A percentile compares a stretch with the other conserved stretches of the same genome.
Conservation (phyloP, 2,888 invertebrate species). For the Dione juno region DNA sequence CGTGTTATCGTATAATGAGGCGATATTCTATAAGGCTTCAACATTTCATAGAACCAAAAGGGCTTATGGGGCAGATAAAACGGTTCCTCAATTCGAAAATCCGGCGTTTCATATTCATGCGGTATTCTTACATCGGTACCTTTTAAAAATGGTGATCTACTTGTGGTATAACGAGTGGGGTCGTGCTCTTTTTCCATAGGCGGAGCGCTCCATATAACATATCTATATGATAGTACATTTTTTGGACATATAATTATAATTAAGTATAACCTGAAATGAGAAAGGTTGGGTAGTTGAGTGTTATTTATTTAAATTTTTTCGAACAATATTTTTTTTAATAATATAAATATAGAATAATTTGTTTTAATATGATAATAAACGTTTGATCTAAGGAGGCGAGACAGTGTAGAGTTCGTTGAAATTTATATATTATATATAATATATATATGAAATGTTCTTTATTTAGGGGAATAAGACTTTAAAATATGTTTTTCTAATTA, state of each 20-base stretch:
- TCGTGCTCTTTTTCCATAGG: conserved; percentile 33
- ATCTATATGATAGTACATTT: neutral
- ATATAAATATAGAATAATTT: no score
- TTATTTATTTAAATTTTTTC: neutral
- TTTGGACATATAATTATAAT: neutral
- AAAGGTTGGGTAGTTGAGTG: neutral
- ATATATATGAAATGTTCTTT: no score
- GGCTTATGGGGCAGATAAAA: conserved; percentile 8
- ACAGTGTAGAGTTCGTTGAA: no score
- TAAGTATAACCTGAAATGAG: conserved; percentile 9
- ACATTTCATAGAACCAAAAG: conserved; percentile 28
- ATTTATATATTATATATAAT: no score
- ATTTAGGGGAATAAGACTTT: no score
- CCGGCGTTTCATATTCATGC: conserved; percentile 33
- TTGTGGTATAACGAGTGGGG: conserved; percentile 26
- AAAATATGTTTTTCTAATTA: no score
- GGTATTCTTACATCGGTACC: conserved; percentile 31
- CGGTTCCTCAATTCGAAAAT: conserved; percentile 43
- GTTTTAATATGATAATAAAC: no score
- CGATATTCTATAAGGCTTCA: conserved; percentile 45
- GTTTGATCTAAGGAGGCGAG: no score
- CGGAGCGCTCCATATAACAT: neutral
- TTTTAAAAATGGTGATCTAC: conserved; percentile 13
- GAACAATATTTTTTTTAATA: no score
- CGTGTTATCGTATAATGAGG: conserved; percentile 31